Base-by-base conservation (phyloP, 2,797 vertebrate species). In the Scomberomorus guttatus region DNA sequence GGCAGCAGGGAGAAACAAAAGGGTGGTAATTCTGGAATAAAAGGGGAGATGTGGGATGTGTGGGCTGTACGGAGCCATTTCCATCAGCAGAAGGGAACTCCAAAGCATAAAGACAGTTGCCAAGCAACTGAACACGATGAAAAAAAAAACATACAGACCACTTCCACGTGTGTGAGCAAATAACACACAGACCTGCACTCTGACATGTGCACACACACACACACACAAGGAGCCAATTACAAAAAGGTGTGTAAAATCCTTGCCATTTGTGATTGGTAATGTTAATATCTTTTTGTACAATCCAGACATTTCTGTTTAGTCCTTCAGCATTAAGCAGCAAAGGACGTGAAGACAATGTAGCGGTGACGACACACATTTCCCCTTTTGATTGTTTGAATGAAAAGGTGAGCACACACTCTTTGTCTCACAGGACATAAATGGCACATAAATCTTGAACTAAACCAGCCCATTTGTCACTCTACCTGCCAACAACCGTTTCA, bases 21-120 rank as follows among this genome's bases (percentile, higher is more conserved):
- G 77, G 79, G 80, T 50, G 64, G 81, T 75, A 68, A 84, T 89
- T 87, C 78, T 83, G 72, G 46, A 78, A 83, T 70, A 88, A 88
- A 82, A 86, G 82, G 58, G 72, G 75, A 81, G 77, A 72, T 73
- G 84, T 71, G 79, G 65, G 82, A 84, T 89, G 86, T 90, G 86
- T 80, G 48, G 79, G 85, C 54, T 83, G 84, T 70, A 55, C 80
- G 34, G 77, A 89, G 75, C 90, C 85, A 88, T 90, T 88, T 92
- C 83, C 84, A 90, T 89, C 88, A 88, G 86, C 74, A 71, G 79
- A 92, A 84, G 85, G 91, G 87, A 95, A 93, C 92, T 89, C 92
- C 86, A 89, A 92, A 93, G 93, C 91, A 93, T 91, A 88, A 87
- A 85, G 78, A 89, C 83, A 75, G 95, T 95, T 95, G 94, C 95